Conservation (phyloP, 2,888 invertebrate genomes). For the Tachina grossa region DNA sequence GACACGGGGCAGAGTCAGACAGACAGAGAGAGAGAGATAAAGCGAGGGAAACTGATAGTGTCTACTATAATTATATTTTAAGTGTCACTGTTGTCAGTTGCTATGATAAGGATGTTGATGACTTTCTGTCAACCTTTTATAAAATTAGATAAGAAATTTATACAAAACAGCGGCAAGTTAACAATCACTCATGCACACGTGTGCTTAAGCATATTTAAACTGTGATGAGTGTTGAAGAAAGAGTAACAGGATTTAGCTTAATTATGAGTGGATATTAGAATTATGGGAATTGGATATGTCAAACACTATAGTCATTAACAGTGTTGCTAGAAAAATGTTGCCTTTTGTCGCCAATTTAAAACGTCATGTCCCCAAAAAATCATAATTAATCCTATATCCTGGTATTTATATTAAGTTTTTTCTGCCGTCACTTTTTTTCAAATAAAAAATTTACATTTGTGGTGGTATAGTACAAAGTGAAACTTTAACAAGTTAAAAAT, state of each 20-base stretch:
- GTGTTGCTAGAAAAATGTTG: too few species aligned
- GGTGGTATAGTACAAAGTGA: too few species aligned
- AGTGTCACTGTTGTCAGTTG: constrained; percentile 28
- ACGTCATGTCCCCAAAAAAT: too few species aligned
- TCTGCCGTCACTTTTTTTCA: too few species aligned
- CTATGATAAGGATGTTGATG: constrained; percentile 21
- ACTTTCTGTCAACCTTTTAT: constrained; percentile 38
- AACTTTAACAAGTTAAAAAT: too few species aligned
- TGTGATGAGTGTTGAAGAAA: not conserved
- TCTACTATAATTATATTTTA: constrained; percentile 17
- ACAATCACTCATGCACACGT: not conserved
- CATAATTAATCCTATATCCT: too few species aligned
- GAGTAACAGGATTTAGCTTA: not conserved
- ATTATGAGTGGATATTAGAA: not conserved
- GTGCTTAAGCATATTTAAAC: not conserved
- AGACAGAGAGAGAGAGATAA: not conserved
- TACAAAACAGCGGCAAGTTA: not conserved
- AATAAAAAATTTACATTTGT: too few species aligned
- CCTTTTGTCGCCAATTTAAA: too few species aligned
- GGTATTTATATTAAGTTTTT: too few species aligned
- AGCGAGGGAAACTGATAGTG: constrained; percentile 7
- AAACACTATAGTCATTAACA: too few species aligned
- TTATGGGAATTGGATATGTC: too few species aligned
- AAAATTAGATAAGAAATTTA: constrained; percentile 13
- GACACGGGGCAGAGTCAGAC: not conserved